These are phyloP conservation scores for Brenthis hecate DNA, from an alignment of 2,888 invertebrate genomes.

Conservation along the genomic window DNA sequence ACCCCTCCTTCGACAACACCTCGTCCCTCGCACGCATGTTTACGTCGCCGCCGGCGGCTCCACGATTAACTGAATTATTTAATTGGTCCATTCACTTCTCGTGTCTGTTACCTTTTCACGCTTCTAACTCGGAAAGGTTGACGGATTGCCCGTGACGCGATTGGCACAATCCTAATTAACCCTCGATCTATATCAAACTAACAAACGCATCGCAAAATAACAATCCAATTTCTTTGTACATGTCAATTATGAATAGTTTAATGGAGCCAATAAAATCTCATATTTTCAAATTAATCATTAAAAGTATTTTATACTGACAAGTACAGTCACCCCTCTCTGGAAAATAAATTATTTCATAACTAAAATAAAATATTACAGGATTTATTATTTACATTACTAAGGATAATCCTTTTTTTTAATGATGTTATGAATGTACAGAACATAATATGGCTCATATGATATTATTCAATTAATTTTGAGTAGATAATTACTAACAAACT, in stretches of 20 bases:
- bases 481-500: too few relatives aligned
- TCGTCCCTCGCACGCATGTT: slow-evolving; percentile 75
- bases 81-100: slow-evolving; percentile 81
- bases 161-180: slow-evolving; percentile 66
- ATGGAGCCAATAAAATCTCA: not conserved
- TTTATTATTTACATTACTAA: too few relatives aligned
- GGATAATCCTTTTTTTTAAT: too few relatives aligned
- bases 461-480: too few relatives aligned
- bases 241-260: not conserved
- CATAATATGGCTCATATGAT: too few relatives aligned
- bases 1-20: slow-evolving; percentile 51
- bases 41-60: slow-evolving; percentile 77
- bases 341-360: too few relatives aligned
- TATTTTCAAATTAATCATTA: too few relatives aligned
- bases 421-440: too few relatives aligned
- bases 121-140: slow-evolving; percentile 68
- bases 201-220: slow-evolving; percentile 22
- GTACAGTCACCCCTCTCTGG: too few relatives aligned
- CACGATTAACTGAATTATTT: slow-evolving; percentile 81
- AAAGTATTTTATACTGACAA: too few relatives aligned
- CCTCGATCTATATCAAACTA: slow-evolving; percentile 50
- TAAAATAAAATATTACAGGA: too few relatives aligned
- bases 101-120: slow-evolving; percentile 75
- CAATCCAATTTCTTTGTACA: not conserved
- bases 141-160: slow-evolving; percentile 64